Conservation (phyloP, 2,888 invertebrate species). For the Baccha elongata region DNA sequence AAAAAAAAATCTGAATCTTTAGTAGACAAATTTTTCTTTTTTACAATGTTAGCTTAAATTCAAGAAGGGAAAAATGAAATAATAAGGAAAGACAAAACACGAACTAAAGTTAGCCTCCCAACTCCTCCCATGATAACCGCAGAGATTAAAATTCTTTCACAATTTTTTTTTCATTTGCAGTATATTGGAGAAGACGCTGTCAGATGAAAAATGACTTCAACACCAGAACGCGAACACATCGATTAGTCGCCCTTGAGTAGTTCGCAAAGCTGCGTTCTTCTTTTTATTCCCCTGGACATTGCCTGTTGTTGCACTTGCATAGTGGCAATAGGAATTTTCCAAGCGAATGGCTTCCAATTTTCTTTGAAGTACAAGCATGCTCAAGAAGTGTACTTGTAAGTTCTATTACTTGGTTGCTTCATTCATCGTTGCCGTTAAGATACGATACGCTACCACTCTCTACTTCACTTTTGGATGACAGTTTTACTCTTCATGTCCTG, state of each 20-base stretch:
- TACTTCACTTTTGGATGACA: slow-evolving; percentile 60
- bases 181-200: slow-evolving; percentile 8
- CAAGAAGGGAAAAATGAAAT: too few relatives aligned
- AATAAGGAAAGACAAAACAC: not conserved
- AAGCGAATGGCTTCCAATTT: slow-evolving; percentile 72
- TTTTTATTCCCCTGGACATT: slow-evolving; percentile 49
- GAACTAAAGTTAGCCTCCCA: not conserved
- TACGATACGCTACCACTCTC: slow-evolving; percentile 44
- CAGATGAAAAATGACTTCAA: slow-evolving; percentile 65
- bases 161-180: not conserved
- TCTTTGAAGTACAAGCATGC: slow-evolving; percentile 66
- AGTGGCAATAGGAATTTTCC: slow-evolving; percentile 67
- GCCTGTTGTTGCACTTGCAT: slow-evolving; percentile 42
- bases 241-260: slow-evolving; percentile 59
- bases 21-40: too few relatives aligned
- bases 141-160: not conserved
- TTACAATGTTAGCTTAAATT: too few relatives aligned
- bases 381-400: slow-evolving; percentile 52
- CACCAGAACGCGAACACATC: slow-evolving; percentile 55
- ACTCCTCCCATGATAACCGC: not conserved
- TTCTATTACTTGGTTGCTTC: slow-evolving; percentile 57
- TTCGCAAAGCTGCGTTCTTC: slow-evolving; percentile 38
- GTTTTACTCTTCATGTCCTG: slow-evolving; percentile 63
- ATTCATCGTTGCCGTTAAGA: slow-evolving; percentile 59
- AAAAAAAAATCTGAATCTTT: too few relatives aligned